A percentile compares a stretch with the other conserved stretches of the same genome.
phyloP scores from a whole-genome alignment of 2,888 invertebrate genomes.

The Patella depressa region DNA sequence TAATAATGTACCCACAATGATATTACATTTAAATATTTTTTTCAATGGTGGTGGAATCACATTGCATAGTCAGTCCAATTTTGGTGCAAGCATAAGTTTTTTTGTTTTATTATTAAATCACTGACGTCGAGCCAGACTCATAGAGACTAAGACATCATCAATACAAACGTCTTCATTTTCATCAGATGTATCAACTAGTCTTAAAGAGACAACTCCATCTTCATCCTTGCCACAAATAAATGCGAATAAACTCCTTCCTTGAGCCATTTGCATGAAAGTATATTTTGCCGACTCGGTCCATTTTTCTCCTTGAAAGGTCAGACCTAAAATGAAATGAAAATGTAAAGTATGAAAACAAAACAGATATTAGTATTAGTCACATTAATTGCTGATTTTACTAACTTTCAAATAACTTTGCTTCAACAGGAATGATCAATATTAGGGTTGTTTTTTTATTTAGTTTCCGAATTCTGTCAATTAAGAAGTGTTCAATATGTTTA shows the following conservation, averaged over 20 bases:
- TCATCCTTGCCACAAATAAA: conserved; percentile 38
- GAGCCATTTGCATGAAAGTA: conserved; percentile 47
- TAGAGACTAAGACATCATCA: conserved; percentile 45
- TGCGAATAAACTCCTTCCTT: conserved; percentile 48
- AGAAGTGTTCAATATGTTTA: no score
- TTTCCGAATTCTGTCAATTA: no score
- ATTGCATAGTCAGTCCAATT: no score
- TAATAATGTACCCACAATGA: no score
- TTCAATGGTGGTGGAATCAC: no score
- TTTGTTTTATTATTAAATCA: background rate
- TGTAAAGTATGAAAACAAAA: no score
- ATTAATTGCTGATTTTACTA: no score
- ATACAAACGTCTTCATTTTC: conserved; percentile 45
- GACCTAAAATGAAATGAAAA: conserved; percentile 35
- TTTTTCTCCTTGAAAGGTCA: conserved; percentile 15
- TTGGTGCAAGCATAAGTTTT: background rate
- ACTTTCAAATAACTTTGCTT: no score
- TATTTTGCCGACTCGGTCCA: conserved; percentile 55
- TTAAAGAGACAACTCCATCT: conserved; percentile 39
- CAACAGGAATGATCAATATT: no score
- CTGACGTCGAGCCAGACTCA: conserved; percentile 34
- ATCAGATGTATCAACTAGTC: conserved; percentile 49
- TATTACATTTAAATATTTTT: no score
- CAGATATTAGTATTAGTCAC: no score
- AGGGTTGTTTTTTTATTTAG: no score